phyloP scores from a whole-genome alignment of 2,113 vertebrate genomes.

The Xerus inauris region DNA sequence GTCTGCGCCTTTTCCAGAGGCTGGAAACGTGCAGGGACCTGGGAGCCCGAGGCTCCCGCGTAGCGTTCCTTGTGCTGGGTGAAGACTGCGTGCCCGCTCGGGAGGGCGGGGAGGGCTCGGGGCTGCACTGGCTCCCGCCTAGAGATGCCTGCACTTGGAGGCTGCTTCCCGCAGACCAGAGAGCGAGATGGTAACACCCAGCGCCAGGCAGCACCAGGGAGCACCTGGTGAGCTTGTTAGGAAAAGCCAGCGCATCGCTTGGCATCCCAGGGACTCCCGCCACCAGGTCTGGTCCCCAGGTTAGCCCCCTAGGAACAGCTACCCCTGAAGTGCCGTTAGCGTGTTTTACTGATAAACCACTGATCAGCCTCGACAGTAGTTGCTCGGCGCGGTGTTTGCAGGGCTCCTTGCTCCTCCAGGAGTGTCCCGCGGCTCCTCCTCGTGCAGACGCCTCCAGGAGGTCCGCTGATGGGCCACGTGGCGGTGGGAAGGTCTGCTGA shows the following conservation, averaged over 20 bases:
- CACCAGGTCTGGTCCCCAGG: conserved; percentile 85
- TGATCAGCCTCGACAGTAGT: conserved; percentile 84
- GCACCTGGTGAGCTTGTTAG: not conserved
- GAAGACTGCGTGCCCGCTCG: not conserved
- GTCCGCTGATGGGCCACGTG: conserved; percentile 38
- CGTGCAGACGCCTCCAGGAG: conserved; percentile 42
- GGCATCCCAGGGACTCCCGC: not conserved
- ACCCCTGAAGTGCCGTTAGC: conserved; percentile 85
- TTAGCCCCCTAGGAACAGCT: conserved; percentile 86
- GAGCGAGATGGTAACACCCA: not conserved
- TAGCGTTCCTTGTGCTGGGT: not conserved
- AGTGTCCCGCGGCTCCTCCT: conserved; percentile 79
- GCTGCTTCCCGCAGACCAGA: not conserved
- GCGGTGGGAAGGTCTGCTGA: not conserved
- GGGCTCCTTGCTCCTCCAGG: conserved; percentile 76
- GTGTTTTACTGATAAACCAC: conserved; percentile 88
- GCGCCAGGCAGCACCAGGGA: not conserved
- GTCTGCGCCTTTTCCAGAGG: not conserved
- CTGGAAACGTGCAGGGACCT: not conserved
- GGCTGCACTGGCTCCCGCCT: not conserved
- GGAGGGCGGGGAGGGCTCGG: no score
- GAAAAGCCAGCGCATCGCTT: conserved; percentile 65
- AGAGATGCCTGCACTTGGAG: not conserved
- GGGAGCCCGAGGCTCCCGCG: not conserved
- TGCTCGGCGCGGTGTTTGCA: conserved; percentile 79